These are phyloP conservation scores for Galaxias olidus DNA, from an alignment of 2,797 vertebrate species.

Conservation along the genomic window DNA sequence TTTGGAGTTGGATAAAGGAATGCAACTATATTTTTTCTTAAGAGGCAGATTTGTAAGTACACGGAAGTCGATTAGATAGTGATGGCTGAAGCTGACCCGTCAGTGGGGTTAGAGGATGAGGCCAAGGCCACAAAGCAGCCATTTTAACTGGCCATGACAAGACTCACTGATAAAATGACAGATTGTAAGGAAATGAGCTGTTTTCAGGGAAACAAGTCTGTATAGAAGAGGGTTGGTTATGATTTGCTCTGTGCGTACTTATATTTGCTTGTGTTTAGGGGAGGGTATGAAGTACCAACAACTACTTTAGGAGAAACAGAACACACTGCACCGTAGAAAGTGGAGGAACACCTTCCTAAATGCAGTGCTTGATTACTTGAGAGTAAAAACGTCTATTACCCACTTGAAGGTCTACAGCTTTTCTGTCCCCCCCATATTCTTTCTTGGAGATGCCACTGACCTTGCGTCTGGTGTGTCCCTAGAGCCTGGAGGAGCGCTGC, in stretches of 20 bases:
- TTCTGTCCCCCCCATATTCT: neutral
- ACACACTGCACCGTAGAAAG: constrained; percentile 5
- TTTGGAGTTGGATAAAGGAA: too few species aligned
- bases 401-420: neutral
- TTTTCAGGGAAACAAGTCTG: constrained; percentile 25
- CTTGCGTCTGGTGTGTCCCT: constrained; percentile 17
- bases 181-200: constrained; percentile 43
- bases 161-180: constrained; percentile 38
- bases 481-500: constrained; percentile 82
- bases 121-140: constrained; percentile 50
- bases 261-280: neutral
- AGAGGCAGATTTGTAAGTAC: constrained; percentile 42
- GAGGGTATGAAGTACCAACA: too few species aligned
- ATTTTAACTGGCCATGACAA: constrained; percentile 33
- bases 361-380: too few species aligned
- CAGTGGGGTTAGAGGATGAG: constrained; percentile 47
- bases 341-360: constrained; percentile 9
- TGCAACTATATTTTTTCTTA: neutral
- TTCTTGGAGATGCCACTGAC: constrained; percentile 8
- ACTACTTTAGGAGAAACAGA: constrained; percentile 38
- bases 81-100: constrained; percentile 44
- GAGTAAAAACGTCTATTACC: too few species aligned
- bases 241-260: neutral
- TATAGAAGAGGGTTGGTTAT: neutral
- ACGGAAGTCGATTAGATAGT: constrained; percentile 66